A percentile compares a stretch with the other conserved stretches of the same genome.
These are phyloP conservation scores for Pagrus major DNA, from an alignment of 2,113 vertebrate species.

Conservation along the genomic window DNA sequence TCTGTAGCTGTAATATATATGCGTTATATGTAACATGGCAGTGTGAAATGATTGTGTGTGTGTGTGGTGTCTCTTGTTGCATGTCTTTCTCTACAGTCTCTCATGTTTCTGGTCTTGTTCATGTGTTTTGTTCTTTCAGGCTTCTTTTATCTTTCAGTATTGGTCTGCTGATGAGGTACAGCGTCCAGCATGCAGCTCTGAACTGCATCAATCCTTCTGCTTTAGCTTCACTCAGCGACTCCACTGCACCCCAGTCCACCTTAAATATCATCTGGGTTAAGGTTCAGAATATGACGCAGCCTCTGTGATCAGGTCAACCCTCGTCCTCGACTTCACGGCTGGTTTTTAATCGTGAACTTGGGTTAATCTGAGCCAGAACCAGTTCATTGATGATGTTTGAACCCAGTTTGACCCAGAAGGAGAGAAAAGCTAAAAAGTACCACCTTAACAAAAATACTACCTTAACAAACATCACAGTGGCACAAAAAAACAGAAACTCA, in stretches of 20 bases:
- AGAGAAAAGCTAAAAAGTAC: neutral
- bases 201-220: conserved; percentile 64
- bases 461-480: neutral
- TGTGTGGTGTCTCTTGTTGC: conserved; percentile 23
- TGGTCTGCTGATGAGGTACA: conserved; percentile 84
- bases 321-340: neutral
- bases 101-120: conserved; percentile 55
- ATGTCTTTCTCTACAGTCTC: conserved; percentile 36
- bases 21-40: neutral
- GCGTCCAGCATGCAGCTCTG: conserved; percentile 72
- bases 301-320: neutral
- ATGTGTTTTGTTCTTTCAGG: conserved; percentile 81
- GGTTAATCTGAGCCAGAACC: neutral
- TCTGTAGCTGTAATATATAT: neutral
- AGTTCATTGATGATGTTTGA: neutral
- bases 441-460: neutral
- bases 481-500: neutral
- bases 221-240: conserved; percentile 64
- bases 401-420: neutral
- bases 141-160: conserved; percentile 84
- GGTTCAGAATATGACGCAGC: neutral
- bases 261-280: conserved; percentile 16
- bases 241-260: conserved; percentile 45
- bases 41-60: neutral
- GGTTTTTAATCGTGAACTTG: neutral